A percentile compares a stretch with the other conserved stretches of the same genome.
Evolutionary conservation across 2,113 vertebrate species (phyloP).

Genomic region (Apteryx owenii): DNA sequence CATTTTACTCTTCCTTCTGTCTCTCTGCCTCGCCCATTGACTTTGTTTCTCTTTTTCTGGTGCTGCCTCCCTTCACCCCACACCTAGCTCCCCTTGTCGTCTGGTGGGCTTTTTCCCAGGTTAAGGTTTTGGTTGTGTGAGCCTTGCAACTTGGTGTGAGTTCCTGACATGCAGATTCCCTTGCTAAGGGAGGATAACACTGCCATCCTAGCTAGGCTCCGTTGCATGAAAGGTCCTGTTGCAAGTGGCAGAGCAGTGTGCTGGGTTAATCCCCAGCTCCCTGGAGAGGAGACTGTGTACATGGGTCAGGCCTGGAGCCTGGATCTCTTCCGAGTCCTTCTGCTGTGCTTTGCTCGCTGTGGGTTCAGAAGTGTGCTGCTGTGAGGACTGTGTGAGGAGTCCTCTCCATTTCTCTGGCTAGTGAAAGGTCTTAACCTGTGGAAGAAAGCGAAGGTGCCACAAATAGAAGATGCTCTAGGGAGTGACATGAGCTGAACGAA

Average conservation of each 20-base stretch:
- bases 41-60: neutral
- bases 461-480: neutral
- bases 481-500: accelerated
- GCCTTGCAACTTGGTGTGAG: neutral
- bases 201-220: accelerated
- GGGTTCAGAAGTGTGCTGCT: neutral
- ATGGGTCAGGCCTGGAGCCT: neutral
- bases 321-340: neutral
- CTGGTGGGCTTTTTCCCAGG: accelerated
- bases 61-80: neutral
- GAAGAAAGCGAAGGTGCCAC: neutral
- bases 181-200: accelerated
- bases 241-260: neutral
- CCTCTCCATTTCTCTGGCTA: neutral
- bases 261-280: accelerated
- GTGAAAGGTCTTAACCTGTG: neutral
- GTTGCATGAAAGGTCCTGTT: accelerated
- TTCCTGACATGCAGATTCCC: neutral
- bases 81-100: neutral
- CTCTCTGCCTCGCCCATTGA: accelerated
- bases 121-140: accelerated
- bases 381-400: neutral
- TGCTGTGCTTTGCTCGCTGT: neutral
- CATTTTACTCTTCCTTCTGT: accelerated
- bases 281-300: neutral